Evolutionary conservation across 2,797 vertebrate genomes (phyloP), one percentile per base, ranked within the genome.

Genomic region (Tokudaia muenninki): DNA sequence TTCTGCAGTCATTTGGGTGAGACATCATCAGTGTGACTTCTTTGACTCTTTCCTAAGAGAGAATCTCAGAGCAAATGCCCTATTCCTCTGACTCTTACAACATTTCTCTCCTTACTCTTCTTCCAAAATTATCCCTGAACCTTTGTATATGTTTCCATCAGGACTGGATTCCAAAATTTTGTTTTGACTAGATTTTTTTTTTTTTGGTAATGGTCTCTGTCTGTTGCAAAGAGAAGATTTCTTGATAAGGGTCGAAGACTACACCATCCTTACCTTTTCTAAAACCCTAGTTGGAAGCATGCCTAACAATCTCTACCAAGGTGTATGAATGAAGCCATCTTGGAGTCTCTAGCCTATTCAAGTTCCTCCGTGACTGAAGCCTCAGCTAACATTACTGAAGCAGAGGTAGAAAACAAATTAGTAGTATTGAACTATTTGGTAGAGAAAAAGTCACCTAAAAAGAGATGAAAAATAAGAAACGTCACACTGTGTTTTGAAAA

Each of bases 381-480:
- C 14, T 14, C n/a, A 59, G 8, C 5, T 61, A 92, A n/a, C 9
- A 92, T 94, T 74, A 88, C 0, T 87, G 17, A 75, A 91, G 34
- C 34, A 89, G 17, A 89, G 79, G 74, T 77, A 77, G 41, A 77
- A 77, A 44, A 75, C 8, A 37, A 41, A n/a, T 75, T 75, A 75
- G 37, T 5, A 75, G 37, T 75, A 44, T 44, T 26, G 47, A 65
- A 87, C 11, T 77, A 95, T 80, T 91, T n/a, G 81, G 70, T 12
- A 72, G 63, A 93, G 37, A 61, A 9, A 37, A 94, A 79, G 44
- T 90, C 47, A 92, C 78, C 21, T 29, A 89, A 70, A 93, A 93
- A 92, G 24, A 65, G 34, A 50, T 44, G 10, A 67, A 77, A 94
- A 80, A 77, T 83, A 78, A 91, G 57, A 97, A 90, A 87, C 75